A percentile compares a stretch with the other conserved stretches of the same genome.
Conservation (phyloP, 2,888 invertebrate genomes). For the Zygogramma bicolorata region DNA sequence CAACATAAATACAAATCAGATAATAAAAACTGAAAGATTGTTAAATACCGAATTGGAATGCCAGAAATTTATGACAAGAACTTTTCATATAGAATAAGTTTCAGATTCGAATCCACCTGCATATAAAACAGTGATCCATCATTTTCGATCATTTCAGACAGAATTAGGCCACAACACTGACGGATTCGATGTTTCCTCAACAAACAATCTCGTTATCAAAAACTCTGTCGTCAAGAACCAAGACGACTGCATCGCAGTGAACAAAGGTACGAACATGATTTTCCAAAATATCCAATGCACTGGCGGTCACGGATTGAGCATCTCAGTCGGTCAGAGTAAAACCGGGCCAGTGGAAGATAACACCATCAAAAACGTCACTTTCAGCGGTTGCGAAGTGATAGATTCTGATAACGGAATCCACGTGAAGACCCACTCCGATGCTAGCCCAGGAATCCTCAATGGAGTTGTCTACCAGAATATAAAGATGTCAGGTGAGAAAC, state of each 20-base stretch:
- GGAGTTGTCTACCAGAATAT: slow-evolving; percentile 43
- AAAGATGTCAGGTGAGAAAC: slow-evolving; percentile 32
- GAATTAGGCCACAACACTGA: slow-evolving; percentile 45
- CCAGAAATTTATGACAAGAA: no score
- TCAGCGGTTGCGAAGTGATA: slow-evolving; percentile 27
- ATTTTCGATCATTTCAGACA: no score
- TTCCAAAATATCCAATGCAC: slow-evolving; percentile 38
- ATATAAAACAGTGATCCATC: no score
- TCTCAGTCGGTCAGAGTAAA: slow-evolving; percentile 41
- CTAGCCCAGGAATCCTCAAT: slow-evolving; percentile 30
- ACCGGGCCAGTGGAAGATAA: slow-evolving; percentile 29
- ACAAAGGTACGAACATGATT: slow-evolving; percentile 36
- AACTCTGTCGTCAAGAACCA: slow-evolving; percentile 40
- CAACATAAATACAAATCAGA: no score
- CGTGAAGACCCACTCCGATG: slow-evolving; percentile 45
- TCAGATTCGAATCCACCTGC: no score
- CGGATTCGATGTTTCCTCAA: slow-evolving; percentile 42
- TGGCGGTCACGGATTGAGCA: slow-evolving; percentile 45
- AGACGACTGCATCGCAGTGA: slow-evolving; percentile 46
- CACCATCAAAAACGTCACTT: slow-evolving; percentile 32
- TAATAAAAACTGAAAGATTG: no score
- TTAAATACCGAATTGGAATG: no score
- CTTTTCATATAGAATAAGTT: no score
- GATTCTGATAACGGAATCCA: slow-evolving; percentile 44
- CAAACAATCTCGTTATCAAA: slow-evolving; percentile 25